Evolutionary conservation across 2,113 vertebrate species (phyloP).

Genomic region (Dipodomys merriami): DNA sequence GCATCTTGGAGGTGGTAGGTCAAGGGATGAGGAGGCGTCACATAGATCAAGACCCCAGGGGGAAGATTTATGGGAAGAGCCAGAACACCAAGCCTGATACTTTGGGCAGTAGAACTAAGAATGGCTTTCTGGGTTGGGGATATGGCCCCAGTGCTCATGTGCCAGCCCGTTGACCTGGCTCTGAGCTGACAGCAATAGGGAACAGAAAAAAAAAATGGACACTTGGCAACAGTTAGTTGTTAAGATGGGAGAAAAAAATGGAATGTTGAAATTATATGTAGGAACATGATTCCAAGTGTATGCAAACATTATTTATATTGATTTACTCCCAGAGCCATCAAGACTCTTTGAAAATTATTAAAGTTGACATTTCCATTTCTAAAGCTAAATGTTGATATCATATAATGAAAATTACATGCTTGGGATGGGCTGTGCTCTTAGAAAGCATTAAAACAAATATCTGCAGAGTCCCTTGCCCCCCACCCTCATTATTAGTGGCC

Average conservation of each 20-base stretch:
- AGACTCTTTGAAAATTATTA: constrained; percentile 83
- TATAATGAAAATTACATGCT: constrained; percentile 65
- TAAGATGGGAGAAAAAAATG: constrained; percentile 66
- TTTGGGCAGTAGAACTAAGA: background rate
- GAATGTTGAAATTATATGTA: constrained; percentile 73
- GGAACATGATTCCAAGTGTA: constrained; percentile 71
- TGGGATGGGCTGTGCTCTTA: constrained; percentile 47
- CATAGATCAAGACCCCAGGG: background rate
- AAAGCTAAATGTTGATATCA: constrained; percentile 75
- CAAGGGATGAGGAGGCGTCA: background rate
- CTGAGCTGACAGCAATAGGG: constrained; percentile 15
- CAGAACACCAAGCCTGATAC: accelerated
- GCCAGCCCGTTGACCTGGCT: background rate
- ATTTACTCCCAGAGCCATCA: constrained; percentile 83
- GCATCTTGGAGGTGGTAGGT: background rate
- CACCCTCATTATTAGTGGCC: accelerated
- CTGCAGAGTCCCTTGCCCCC: background rate
- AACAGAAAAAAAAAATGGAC: background rate
- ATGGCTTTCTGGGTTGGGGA: background rate
- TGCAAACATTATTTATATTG: constrained; percentile 80
- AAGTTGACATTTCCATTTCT: constrained; percentile 76
- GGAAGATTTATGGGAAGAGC: background rate
- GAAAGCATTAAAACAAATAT: background rate
- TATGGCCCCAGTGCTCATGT: background rate
- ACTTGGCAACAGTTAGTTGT: constrained; percentile 44